Evolutionary conservation across 2,113 vertebrate species (phyloP).

Genomic region (mouse (Mus musculus)): DNA sequence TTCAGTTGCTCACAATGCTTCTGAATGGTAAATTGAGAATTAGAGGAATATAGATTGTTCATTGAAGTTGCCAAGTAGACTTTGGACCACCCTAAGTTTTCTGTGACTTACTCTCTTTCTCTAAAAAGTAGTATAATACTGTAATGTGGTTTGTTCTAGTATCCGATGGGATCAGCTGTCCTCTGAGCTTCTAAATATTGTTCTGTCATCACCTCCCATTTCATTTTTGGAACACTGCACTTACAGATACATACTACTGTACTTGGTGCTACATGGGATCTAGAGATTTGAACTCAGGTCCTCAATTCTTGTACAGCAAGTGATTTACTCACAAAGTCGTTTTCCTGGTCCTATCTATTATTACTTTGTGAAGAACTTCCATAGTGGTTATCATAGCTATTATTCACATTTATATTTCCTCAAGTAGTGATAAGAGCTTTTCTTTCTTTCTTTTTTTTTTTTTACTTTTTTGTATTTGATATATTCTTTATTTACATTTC

Average conservation of each 20-base stretch:
- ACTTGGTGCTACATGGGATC: neutral
- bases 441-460: too few species aligned
- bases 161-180: neutral
- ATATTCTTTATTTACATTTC: too few species aligned
- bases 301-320: neutral
- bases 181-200: neutral
- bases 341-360: too few species aligned
- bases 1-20: neutral
- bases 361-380: too few species aligned
- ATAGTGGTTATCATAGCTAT: too few species aligned
- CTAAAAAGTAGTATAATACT: conserved; percentile 35
- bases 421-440: too few species aligned
- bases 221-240: neutral
- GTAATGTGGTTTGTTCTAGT: neutral
- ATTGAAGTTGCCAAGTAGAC: conserved; percentile 23
- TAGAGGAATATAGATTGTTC: neutral
- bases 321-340: neutral
- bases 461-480: too few species aligned
- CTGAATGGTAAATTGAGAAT: conserved; percentile 35
- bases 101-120: conserved; percentile 27
- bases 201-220: neutral
- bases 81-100: conserved; percentile 10
- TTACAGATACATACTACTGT: neutral
- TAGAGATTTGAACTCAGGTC: neutral
- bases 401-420: too few species aligned